Evolutionary conservation across 2,113 vertebrate species (phyloP), one percentile per base, ranked within the genome.

Genomic region (Merops nubicus): DNA sequence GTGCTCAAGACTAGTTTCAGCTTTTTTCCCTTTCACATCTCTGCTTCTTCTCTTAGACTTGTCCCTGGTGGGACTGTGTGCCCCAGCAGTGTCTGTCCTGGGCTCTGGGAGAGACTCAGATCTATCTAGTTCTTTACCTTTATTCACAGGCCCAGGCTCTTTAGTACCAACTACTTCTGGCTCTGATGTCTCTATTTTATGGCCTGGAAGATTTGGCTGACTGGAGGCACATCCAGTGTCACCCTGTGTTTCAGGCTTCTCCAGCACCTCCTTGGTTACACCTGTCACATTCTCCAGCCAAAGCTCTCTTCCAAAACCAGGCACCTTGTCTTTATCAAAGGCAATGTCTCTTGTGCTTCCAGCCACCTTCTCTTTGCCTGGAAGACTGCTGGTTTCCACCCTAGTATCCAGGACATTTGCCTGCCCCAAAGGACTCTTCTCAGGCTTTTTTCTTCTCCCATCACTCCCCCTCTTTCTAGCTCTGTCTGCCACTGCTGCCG

Each of bases 401-500:
- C 62, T 85, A 21, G 80, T 40, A 8, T 65, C 96, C 54, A 22
- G 38, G 31, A 9, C 43, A 67, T 74, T 47, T 16, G 63, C 36
- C 80, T 90, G 82, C 38, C 91, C 67, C 2, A 12, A 38, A 36
- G 76, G 85, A n/a, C 68, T 74, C 29, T 15, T 95, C 14, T 93
- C 97, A 25, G 74, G 4, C 11, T 85, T 83, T 53, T 97, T 98
- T 40, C 83, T 97, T 26, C 85, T 98, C 72, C 97, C 96, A 31
- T 98, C 97, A 16, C 86, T 98, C 53, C 86, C 38, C 65, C 96
- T 97, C 47, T 98, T 98, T 31, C 97, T 95, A n/a, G 92, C 12
- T 42, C 97, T 98, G 60, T 97, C 97, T 51, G 91, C 81, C 82
- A 81, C 29, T 56, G 10, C 29, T 0, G 65, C 1, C 2, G 34